Base-by-base conservation (phyloP, 1,140 invertebrate species). In the Manduca sexta region DNA sequence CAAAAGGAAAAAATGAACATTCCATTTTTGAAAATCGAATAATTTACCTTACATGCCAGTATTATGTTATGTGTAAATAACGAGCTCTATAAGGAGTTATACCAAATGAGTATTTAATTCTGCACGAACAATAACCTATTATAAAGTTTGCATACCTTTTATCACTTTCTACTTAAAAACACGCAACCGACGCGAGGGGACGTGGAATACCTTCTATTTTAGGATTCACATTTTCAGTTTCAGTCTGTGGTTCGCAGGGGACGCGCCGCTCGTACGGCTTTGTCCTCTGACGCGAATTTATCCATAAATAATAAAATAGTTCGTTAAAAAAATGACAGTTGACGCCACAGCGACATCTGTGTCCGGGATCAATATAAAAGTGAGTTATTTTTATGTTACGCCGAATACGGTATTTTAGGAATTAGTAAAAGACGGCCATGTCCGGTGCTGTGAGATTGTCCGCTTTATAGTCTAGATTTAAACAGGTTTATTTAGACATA, bases 351-450 rank as follows among this genome's bases (percentile, higher is more conserved):
- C 60, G 7, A 72, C 65, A n/a, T 63, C 69, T 21, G 68, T 84
- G 12, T 71, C 78, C 29, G 80, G 78, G 7, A 74, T 79, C 34
- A 78, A 79, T 66, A 84, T 84, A n/a, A 84, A 80, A 81, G 80
- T 84, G 58, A 81, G 77, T 72, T 40, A 33, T 41, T 30, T 45
- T 45, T 41, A 33, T 17, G 2, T 16, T 33, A 16, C 17, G 16
- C 15, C 5, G 17, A 40, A 18, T n/a, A n/a, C n/a, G 16, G 12
- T 40, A 40, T 21, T 44, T 44, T 41, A 29, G 21, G 49, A 52
- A 45, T 45, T 42, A 38, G 18, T 38, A 14, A 3, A 26, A 26
- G 0, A 14, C 45, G 38, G 34, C 14, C 14, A 37, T 39, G 21
- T 40, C 38, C 15, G 21, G 21, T 26, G n/a, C n/a, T n/a, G n/a